phyloP scores from a whole-genome alignment of 1,140 invertebrate species.

The Lithobius niger region DNA sequence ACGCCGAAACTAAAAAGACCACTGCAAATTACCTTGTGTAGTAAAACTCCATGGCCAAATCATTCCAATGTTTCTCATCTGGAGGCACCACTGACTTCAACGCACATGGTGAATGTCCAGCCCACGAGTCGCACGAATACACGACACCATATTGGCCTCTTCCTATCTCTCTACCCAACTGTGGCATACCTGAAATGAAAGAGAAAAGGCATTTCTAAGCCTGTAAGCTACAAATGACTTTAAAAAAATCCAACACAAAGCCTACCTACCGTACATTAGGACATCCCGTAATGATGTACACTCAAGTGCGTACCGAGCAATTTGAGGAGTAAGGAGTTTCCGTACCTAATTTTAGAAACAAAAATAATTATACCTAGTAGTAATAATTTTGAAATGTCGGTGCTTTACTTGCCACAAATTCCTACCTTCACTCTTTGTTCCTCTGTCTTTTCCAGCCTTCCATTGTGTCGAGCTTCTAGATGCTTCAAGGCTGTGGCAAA shows the following conservation, averaged over 20 bases:
- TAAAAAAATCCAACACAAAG: no score
- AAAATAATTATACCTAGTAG: not conserved
- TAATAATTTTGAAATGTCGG: conserved; percentile 3
- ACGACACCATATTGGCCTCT: conserved; percentile 88
- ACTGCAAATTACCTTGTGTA: conserved; percentile 46
- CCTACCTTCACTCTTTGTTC: conserved; percentile 48
- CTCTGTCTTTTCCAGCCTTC: conserved; percentile 63
- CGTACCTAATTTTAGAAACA: conserved; percentile 33
- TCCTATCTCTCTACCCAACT: conserved; percentile 65
- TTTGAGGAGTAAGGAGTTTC: conserved; percentile 62
- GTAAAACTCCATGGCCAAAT: conserved; percentile 83
- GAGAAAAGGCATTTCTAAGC: not conserved
- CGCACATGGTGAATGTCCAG: conserved; percentile 51
- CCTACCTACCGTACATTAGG: conserved; percentile 47
- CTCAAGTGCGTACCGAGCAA: conserved; percentile 70
- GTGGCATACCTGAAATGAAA: conserved; percentile 48
- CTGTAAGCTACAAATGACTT: no score
- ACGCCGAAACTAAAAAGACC: no score
- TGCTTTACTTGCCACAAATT: not conserved
- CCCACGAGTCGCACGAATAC: conserved; percentile 69
- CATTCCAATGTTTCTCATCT: conserved; percentile 83
- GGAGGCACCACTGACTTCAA: conserved; percentile 84
- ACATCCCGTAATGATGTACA: conserved; percentile 69
- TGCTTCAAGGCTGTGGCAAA: conserved; percentile 52
- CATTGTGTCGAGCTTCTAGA: conserved; percentile 52